Base-by-base conservation (phyloP, 1,140 invertebrate genomes). In the Cotesia typhae region DNA sequence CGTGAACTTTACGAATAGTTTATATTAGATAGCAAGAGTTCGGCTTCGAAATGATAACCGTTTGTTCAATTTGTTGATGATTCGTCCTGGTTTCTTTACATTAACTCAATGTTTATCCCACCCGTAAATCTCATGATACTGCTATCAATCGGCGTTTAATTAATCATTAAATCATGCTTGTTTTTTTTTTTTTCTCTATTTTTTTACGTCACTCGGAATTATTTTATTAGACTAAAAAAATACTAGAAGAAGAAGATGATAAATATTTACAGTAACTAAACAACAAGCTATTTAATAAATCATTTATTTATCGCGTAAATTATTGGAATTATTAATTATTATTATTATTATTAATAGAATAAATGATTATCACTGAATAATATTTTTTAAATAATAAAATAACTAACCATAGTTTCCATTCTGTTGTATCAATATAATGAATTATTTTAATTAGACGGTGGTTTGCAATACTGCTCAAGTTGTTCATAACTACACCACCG, bases 401-500 rank as follows among this genome's bases (percentile, higher is more conserved):
- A n/a, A 66, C 6, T 66, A 51, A 66, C 64, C 64, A 41, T 51
- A 14, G 12, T 47, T 66, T 66, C 4, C 38, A 66, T 51, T 47
- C 14, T 14, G 51, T 51, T 38, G 9, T 52, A 38, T 20, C 14
- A 47, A 47, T 17, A 4, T 6, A 10, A 52, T 12, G 7, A n/a
- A 12, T 38, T 9, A 47, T 65, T 17, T 35, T 67, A 55, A 35
- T 9, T 35, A 1, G 35, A 28, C 14, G 71, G 4, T 9, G 79
- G 81, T 66, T 81, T 84, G 78, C 83, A 85, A 70, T 85, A 85
- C 55, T 77, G 76, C 36, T 83, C 76, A 12, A 85, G 78, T 65
- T 83, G 80, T 9, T 78, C 70, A 14, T 74, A 74, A 28, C 71
- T 80, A 70, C 83, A 85, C 37, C 75, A 51, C 14, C 77, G 77